Base-by-base conservation (phyloP, 2,113 vertebrate species). In the Psilopogon haemacephalus region DNA sequence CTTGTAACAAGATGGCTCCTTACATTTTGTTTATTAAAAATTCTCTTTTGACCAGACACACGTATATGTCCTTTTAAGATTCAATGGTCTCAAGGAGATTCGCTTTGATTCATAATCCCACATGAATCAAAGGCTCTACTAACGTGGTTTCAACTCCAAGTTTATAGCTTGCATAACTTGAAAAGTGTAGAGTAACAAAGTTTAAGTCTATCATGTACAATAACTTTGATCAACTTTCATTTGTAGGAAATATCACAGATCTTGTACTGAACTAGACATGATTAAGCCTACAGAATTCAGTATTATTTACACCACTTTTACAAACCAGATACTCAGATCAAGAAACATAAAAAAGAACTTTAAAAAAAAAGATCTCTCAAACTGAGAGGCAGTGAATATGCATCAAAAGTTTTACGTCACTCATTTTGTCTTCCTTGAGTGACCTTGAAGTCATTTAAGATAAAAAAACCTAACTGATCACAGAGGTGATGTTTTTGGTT, bases 371-470 rank as follows among this genome's bases (percentile, higher is more conserved):
- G 20, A 1, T 28, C 13, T 8, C 19, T 83, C 30, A 18, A 75
- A 95, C 30, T 90, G 74, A 73, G 42, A 83, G 23, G 15, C 7
- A 82, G 5, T 7, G 27, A 81, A 62, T 15, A 69, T 1, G 3
- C 68, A 76, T 18, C 26, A 67, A 70, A 67, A 67, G 17, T 12
- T 73, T 23, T 46, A 69, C 58, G 50, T n/a, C 60, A 71, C 18
- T 32, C 58, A 54, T 68, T 55, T 71, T 59, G 37, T 78, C 54
- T 93, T 72, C 69, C 27, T 65, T 17, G 48, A n/a, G 9, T 92
- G 95, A 97, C 97, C 97, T 97, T 97, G 96, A 96, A 92, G 7
- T 94, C 12, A 30, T 48, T 46, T 54, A 70, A 79, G 52, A 88
- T 35, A 59, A 82, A 87, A 64, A 95, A 67, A 1, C 0, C 11